Evolutionary conservation across 2,888 invertebrate genomes (phyloP), one percentile per base, ranked within the genome.

Genomic region (Quadroppia sp.): DNA sequence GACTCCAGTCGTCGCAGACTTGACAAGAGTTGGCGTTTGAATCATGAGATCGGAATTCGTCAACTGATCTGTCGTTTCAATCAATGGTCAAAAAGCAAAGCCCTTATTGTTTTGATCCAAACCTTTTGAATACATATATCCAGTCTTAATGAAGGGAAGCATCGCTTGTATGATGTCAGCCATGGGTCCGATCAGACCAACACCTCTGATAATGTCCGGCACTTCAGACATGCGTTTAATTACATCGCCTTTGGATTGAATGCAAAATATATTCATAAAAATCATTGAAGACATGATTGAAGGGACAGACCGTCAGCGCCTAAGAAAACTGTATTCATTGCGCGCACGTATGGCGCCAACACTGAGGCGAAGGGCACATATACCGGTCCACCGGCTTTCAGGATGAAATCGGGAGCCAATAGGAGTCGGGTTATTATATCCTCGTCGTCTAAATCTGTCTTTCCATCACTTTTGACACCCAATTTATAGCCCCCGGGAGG

Each of bases 191-290:
- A 64, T 20, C 6, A 64, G 20, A 13, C 64, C 64, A n/a, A 64
- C 64, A 9, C 64, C 64, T 64, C 64, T 64, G 17, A 64, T 64
- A 7, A 64, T 64, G 9, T 36, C 64, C 2, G 64, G 64, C 30
- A 64, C 64, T 36, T 64, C 36, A 20, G 32, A 17, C 20, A 64
- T 7, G 20, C 64, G 32, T 40, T 64, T 32, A n/a, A 20, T n/a
- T 4, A 64, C 2, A 40, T 64, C 64, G 25, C 30, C 17, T 17
- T 3, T 53, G 3, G 13, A 53, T 7, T 23, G 7, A 23, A 20
- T 20, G 23, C 15, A 20, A 53, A 53, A 53, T 20, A 53, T 23
- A 53, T 7, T 53, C 2, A 23, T 23, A 11, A 53, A 7, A 30
- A 59, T 7, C 3, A 28, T 17, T 17, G 4, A 59, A 28, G 1